These are phyloP conservation scores for Brachypodius melanocephalos DNA, from an alignment of 2,113 vertebrate genomes.

Conservation along the genomic window DNA sequence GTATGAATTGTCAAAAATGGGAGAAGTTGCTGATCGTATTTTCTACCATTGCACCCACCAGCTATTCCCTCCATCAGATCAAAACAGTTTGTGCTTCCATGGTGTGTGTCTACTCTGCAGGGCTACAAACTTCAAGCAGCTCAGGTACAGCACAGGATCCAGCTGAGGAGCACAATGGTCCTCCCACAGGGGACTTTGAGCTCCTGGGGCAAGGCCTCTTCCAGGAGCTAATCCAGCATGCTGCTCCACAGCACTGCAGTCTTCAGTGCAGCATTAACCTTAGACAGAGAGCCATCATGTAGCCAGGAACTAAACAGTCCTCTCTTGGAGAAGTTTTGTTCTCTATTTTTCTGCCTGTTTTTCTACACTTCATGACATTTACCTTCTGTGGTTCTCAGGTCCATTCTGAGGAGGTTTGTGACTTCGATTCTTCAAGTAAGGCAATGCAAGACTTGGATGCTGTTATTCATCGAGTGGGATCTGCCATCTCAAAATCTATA, in stretches of 20 bases:
- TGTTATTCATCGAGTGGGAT: background rate
- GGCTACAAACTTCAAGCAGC: background rate
- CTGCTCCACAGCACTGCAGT: background rate
- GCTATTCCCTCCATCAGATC: conserved; percentile 24
- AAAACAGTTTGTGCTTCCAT: conserved; percentile 55
- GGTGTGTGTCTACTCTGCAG: background rate
- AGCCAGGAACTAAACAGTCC: background rate
- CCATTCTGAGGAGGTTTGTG: background rate
- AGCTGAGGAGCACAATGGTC: background rate
- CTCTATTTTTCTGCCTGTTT: background rate
- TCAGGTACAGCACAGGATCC: background rate
- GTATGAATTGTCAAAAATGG: conserved; percentile 27
- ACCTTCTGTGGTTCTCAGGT: background rate
- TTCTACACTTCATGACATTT: background rate
- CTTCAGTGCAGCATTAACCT: background rate
- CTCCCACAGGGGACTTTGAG: background rate
- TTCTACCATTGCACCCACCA: conserved; percentile 43
- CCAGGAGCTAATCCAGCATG: background rate
- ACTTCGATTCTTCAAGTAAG: background rate
- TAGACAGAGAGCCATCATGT: background rate
- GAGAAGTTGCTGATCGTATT: conserved; percentile 55
- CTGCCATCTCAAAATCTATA: background rate
- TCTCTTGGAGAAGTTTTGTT: background rate
- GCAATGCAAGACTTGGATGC: background rate
- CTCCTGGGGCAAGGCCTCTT: background rate